These are phyloP conservation scores for Nycticorax nycticorax DNA, from an alignment of 2,113 vertebrate genomes.

Conservation along the genomic window DNA sequence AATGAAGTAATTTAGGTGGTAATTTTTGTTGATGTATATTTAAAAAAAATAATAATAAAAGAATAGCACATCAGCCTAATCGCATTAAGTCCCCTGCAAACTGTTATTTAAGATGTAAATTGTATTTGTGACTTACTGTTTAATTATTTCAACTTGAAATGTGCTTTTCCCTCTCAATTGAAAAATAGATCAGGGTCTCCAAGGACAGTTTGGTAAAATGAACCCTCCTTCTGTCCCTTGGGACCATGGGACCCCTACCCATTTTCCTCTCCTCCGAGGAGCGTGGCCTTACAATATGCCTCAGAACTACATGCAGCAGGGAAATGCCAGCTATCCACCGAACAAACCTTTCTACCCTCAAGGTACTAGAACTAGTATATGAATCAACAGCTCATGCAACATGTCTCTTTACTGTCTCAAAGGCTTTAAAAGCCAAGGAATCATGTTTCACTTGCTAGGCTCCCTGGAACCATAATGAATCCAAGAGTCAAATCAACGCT, in stretches of 20 bases:
- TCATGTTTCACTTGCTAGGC: neutral
- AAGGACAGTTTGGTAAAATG: slow-evolving; percentile 85
- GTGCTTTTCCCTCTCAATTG: slow-evolving; percentile 69
- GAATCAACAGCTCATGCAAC: slow-evolving; percentile 57
- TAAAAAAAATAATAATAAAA: neutral
- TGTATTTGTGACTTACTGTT: slow-evolving; percentile 64
- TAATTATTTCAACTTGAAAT: slow-evolving; percentile 67
- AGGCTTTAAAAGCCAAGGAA: slow-evolving; percentile 54
- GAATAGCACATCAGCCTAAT: slow-evolving; percentile 10
- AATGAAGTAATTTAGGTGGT: slow-evolving; percentile 15
- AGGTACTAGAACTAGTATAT: slow-evolving; percentile 78
- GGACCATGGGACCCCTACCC: slow-evolving; percentile 86
- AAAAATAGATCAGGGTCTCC: slow-evolving; percentile 88
- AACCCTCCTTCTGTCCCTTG: slow-evolving; percentile 85
- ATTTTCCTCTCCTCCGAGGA: slow-evolving; percentile 86
- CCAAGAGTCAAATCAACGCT: neutral
- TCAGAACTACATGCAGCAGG: slow-evolving; percentile 93
- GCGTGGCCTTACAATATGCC: slow-evolving; percentile 95
- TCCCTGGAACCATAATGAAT: neutral
- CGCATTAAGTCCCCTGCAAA: neutral
- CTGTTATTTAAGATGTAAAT: slow-evolving; percentile 62
- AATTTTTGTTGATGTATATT: neutral
- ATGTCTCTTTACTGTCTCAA: slow-evolving; percentile 58
- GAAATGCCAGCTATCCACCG: slow-evolving; percentile 86
- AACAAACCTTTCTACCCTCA: slow-evolving; percentile 89